Evolutionary conservation across 2,888 invertebrate genomes (phyloP).

Genomic region (Synanthedon vespiformis): DNA sequence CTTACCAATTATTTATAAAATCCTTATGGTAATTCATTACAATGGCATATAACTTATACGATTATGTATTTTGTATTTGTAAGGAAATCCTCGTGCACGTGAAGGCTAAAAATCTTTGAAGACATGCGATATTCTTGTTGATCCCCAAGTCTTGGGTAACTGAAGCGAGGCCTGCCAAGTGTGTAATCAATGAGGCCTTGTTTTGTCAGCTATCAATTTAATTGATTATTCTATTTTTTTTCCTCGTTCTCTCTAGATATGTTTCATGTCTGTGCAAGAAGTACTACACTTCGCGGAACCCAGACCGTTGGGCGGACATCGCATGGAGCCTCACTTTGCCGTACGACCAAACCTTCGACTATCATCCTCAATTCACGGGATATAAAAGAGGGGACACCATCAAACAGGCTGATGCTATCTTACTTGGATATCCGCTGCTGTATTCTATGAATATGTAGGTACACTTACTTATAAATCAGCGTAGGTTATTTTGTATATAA

Average conservation of each 20-base stretch:
- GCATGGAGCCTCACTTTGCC: constrained; percentile 65
- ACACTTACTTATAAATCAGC: too few relatives aligned
- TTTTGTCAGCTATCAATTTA: too few relatives aligned
- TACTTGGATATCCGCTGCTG: constrained; percentile 69
- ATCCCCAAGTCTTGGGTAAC: too few relatives aligned
- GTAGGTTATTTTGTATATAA: too few relatives aligned
- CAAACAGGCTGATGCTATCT: constrained; percentile 72
- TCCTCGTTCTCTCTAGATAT: constrained; percentile 30
- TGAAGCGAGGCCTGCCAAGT: too few relatives aligned
- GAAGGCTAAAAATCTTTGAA: too few relatives aligned
- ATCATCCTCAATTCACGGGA: constrained; percentile 69
- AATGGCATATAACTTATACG: too few relatives aligned
- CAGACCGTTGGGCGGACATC: constrained; percentile 57
- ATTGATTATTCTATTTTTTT: too few relatives aligned
- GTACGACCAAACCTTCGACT: constrained; percentile 57
- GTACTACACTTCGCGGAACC: constrained; percentile 43
- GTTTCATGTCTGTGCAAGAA: constrained; percentile 56
- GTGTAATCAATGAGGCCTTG: too few relatives aligned
- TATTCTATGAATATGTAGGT: constrained; percentile 62
- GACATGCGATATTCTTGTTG: too few relatives aligned
- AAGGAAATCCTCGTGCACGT: too few relatives aligned
- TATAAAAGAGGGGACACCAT: constrained; percentile 54
- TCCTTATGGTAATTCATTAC: background rate
- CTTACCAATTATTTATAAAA: background rate
- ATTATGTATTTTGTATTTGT: too few relatives aligned